Base-by-base conservation (phyloP, 2,797 vertebrate genomes). In the Phalloptychus januarius region DNA sequence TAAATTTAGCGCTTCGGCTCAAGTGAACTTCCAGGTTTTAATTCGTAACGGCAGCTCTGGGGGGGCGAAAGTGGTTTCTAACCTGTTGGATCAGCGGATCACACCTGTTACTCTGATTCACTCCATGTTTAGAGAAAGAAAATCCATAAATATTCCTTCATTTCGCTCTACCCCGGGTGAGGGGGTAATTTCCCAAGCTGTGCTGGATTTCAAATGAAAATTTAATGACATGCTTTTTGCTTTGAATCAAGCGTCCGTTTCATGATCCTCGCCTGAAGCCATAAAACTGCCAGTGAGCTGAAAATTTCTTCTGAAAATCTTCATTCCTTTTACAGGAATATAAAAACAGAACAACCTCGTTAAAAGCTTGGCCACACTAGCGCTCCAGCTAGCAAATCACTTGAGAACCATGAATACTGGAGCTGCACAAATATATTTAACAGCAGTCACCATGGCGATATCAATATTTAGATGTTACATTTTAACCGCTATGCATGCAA, bases 1-100 rank as follows among this genome's bases (percentile, higher is more conserved):
- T 72, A 10, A 80, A 74, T 5, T 15, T 7, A 75, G 45, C 16
- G 25, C 69, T 80, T 56, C 12, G 72, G 10, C 71, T 76, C 7
- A 76, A 85, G 42, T 56, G 0, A 83, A 56, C 71, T 28, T 70
- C 63, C n/a, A 71, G n/a, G 77, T 2, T 63, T 77, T 25, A 45
- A 58, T 74, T 75, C 67, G 18, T 33, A 72, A 28, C 54, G 56
- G 6, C 5, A 52, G 50, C 31, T 48, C 44, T 7, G 46, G 61
- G 11, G 11, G 56, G 36, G 52, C 6, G 5, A 50, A 80, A 72
- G 70, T 42, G 71, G 72, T 65, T 77, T 36, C 45, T 20, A 71
- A 88, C 83, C 63, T 89, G 82, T 84, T 88, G 80, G 74, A 82
- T 73, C 40, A 67, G 63, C 36, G 10, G 7, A 48, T 40, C 7